Evolutionary conservation across 2,113 vertebrate species (phyloP).

Genomic region (Calidris pugnax): DNA sequence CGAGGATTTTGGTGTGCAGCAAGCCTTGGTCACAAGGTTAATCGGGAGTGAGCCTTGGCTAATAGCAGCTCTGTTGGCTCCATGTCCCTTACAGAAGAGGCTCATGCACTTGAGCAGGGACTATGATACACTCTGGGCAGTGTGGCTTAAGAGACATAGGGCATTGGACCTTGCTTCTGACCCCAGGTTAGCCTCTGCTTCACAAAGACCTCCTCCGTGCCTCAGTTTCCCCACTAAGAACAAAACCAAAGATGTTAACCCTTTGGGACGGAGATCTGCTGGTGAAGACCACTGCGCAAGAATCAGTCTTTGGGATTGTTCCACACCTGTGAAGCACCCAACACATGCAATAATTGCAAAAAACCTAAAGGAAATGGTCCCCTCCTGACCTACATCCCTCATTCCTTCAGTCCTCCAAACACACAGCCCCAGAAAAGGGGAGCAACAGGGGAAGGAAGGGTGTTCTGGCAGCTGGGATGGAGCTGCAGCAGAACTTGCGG

Average conservation of each 20-base stretch:
- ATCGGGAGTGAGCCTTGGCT: not conserved
- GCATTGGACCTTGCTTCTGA: not conserved
- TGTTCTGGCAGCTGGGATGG: not conserved
- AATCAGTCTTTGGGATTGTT: not conserved
- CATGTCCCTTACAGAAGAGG: not conserved
- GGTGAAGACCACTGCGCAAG: not conserved
- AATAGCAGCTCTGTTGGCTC: not conserved
- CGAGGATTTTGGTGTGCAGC: not conserved
- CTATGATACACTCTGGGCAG: accelerated
- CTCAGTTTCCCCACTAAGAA: not conserved
- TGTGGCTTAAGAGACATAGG: not conserved
- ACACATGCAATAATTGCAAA: not conserved
- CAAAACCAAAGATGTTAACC: not conserved
- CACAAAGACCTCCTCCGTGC: not conserved
- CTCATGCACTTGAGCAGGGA: not conserved
- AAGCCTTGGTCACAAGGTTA: not conserved
- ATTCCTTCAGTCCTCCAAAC: not conserved
- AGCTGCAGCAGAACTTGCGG: not conserved
- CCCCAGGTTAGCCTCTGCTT: not conserved
- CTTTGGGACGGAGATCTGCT: not conserved
- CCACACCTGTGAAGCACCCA: not conserved
- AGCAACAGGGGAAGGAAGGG: not conserved
- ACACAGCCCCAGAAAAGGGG: not conserved
- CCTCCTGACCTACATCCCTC: accelerated
- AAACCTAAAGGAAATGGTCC: not conserved